Evolutionary conservation across 2,888 invertebrate species (phyloP).

Genomic region (Trachelus tabidus): DNA sequence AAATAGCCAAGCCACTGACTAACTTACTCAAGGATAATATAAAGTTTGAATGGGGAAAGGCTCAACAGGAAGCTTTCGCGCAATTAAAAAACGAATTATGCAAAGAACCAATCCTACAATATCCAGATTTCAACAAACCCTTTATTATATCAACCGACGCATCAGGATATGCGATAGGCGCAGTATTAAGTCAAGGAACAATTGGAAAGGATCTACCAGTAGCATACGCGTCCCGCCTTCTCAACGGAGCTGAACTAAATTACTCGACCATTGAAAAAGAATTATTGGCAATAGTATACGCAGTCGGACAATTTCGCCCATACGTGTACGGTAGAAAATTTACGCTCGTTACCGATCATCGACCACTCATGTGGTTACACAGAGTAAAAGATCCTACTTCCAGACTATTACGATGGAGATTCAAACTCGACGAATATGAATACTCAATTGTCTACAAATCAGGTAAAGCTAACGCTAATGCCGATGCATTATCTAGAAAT

Average conservation of each 20-base stretch:
- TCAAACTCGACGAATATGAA: background rate
- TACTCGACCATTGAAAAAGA: conserved; percentile 49
- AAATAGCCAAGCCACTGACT: conserved; percentile 2
- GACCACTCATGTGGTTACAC: conserved; percentile 19
- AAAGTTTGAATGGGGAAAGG: background rate
- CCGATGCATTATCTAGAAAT: conserved; percentile 2
- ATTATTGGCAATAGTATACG: conserved; percentile 47
- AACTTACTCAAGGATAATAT: background rate
- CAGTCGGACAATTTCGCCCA: conserved; percentile 42
- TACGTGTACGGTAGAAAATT: conserved; percentile 49
- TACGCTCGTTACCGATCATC: conserved; percentile 46
- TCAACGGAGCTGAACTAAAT: conserved; percentile 41
- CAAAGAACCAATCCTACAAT: conserved; percentile 24
- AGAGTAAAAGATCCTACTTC: background rate
- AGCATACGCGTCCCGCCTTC: conserved; percentile 45
- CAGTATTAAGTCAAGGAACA: conserved; percentile 47
- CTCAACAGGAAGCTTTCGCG: background rate
- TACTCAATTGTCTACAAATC: background rate
- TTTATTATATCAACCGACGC: conserved; percentile 48
- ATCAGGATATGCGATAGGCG: conserved; percentile 43
- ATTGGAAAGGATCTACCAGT: conserved; percentile 51
- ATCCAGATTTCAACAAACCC: conserved; percentile 44
- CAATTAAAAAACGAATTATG: background rate
- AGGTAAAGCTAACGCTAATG: background rate
- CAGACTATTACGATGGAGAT: background rate